Evolutionary conservation across 1,140 invertebrate genomes (phyloP).

Genomic region (Ceratosolen fusciceps): DNA sequence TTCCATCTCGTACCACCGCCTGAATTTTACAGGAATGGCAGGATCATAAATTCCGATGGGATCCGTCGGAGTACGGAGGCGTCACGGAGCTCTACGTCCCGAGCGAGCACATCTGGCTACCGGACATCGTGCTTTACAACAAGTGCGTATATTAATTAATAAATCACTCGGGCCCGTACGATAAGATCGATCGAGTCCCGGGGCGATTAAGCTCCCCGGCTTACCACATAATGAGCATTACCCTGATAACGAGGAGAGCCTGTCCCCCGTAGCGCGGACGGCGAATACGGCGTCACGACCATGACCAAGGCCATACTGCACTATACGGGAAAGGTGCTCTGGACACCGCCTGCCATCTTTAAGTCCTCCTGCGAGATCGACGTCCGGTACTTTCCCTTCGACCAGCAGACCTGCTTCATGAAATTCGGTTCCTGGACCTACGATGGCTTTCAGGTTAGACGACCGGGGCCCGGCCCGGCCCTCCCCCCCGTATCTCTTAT

Average conservation of each 20-base stretch:
- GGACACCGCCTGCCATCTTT: conserved; percentile 97
- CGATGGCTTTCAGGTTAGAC: conserved; percentile 88
- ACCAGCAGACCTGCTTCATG: conserved; percentile 96
- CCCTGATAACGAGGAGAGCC: too few species aligned
- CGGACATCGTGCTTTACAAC: conserved; percentile 97
- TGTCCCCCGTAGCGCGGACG: conserved; percentile 85
- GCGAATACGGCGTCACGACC: conserved; percentile 97
- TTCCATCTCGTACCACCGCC: too few species aligned
- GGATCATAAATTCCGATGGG: conserved; percentile 97
- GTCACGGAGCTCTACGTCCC: conserved; percentile 93
- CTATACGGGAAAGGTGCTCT: conserved; percentile 89
- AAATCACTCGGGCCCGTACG: too few species aligned
- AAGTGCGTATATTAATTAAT: conserved; percentile 79
- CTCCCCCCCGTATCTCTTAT: too few species aligned
- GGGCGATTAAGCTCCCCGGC: background rate
- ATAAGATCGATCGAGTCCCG: background rate
- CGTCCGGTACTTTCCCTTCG: conserved; percentile 96
- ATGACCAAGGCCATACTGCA: conserved; percentile 97
- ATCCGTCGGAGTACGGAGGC: conserved; percentile 94
- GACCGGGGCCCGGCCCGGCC: too few species aligned
- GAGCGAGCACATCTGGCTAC: conserved; percentile 94
- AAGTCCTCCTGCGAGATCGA: conserved; percentile 98
- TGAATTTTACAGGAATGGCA: conserved; percentile 85
- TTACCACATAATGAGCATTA: too few species aligned
- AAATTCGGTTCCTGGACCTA: conserved; percentile 99